phyloP scores from a whole-genome alignment of 2,797 vertebrate species.

The Mallotus villosus region DNA sequence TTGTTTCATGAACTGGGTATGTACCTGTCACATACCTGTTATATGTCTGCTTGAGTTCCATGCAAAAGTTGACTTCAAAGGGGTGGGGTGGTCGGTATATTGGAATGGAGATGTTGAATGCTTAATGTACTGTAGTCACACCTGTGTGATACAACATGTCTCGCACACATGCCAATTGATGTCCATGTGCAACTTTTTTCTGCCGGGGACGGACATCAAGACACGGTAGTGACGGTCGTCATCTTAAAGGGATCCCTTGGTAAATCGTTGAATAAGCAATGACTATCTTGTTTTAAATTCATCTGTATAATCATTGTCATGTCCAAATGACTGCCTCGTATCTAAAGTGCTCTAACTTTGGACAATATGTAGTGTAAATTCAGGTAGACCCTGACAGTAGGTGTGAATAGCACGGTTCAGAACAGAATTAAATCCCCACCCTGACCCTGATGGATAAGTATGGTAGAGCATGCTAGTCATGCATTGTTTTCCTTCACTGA shows the following conservation, averaged over 20 bases:
- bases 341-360: conserved; percentile 47
- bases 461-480: conserved; percentile 32
- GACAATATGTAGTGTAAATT: conserved; percentile 23
- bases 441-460: not conserved
- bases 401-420: conserved; percentile 17
- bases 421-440: not conserved
- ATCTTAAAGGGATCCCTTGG: conserved; percentile 26
- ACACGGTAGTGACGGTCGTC: conserved; percentile 49
- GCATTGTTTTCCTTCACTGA: conserved; percentile 18
- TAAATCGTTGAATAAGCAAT: conserved; percentile 50
- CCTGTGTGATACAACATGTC: conserved; percentile 2
- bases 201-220: conserved; percentile 29
- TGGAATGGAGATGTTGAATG: conserved; percentile 20
- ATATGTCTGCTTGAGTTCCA: conserved; percentile 17
- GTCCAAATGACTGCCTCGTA: conserved; percentile 25
- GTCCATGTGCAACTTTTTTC: conserved; percentile 25
- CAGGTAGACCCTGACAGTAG: conserved; percentile 24
- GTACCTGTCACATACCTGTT: conserved; percentile 23
- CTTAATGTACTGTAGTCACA: conserved; percentile 33
- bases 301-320: conserved; percentile 42
- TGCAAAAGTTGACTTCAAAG: conserved; percentile 26
- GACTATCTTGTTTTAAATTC: conserved; percentile 39
- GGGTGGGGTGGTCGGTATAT: not conserved
- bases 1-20: conserved; percentile 1
- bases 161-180: conserved; percentile 29